A percentile compares a stretch with the other conserved stretches of the same genome.
Conservation (phyloP, 2,113 vertebrate species). For the Cavia aperea region DNA sequence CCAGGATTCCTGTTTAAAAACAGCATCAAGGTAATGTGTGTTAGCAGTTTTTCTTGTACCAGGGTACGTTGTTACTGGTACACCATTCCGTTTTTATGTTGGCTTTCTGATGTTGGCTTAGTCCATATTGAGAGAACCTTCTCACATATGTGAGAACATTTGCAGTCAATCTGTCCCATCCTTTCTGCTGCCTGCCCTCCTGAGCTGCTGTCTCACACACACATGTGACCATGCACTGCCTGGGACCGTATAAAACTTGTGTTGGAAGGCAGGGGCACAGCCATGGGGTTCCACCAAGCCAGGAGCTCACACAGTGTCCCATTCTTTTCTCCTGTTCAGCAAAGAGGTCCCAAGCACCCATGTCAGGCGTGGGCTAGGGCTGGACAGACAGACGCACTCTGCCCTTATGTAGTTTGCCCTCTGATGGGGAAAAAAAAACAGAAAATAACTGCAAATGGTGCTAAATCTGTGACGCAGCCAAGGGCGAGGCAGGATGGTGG, state of each 20-base stretch:
- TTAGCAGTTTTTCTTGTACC: background rate
- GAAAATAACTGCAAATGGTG: background rate
- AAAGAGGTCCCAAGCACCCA: background rate
- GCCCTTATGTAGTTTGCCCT: background rate
- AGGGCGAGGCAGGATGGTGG: background rate
- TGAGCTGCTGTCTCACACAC: background rate
- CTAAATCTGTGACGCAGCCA: background rate
- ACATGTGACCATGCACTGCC: too few relatives aligned
- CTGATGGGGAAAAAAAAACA: background rate
- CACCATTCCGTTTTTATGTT: background rate
- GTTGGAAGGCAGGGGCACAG: background rate
- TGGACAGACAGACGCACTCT: background rate
- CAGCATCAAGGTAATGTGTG: conserved; percentile 89
- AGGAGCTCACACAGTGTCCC: background rate
- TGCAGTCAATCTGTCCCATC: background rate
- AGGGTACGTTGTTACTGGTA: rapidly evolving
- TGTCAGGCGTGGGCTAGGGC: rapidly evolving
- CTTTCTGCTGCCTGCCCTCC: background rate
- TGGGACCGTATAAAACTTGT: background rate
- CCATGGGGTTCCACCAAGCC: background rate
- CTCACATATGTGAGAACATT: background rate
- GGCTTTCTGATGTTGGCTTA: background rate
- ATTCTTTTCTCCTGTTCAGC: background rate
- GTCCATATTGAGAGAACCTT: background rate
- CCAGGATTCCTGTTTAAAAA: conserved; percentile 98